These are phyloP conservation scores for Dioctria linearis DNA, from an alignment of 2,888 invertebrate genomes.

Conservation along the genomic window DNA sequence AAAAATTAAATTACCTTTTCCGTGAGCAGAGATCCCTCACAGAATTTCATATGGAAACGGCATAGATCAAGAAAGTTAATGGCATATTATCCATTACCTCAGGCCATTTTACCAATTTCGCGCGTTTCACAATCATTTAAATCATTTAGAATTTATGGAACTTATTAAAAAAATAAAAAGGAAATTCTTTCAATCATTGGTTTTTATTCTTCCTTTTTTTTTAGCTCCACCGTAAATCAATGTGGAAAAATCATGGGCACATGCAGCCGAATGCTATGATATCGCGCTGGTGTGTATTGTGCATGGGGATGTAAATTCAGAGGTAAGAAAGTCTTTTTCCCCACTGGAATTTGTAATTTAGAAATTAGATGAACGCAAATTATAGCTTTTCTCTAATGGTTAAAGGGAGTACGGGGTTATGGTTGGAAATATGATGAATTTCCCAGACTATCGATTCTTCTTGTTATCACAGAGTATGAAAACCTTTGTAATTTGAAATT, in stretches of 20 bases:
- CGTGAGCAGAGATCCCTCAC: background rate
- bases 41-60: conserved; percentile 15
- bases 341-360: background rate
- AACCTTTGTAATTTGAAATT: too few species aligned
- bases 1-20: conserved; percentile 25
- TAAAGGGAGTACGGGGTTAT: too few species aligned
- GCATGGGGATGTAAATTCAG: conserved; percentile 75
- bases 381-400: background rate
- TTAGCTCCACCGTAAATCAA: conserved; percentile 78
- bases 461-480: too few species aligned
- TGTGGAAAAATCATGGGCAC: conserved; percentile 76
- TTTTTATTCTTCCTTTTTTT: conserved; percentile 57
- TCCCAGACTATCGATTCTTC: too few species aligned
- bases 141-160: conserved; percentile 31
- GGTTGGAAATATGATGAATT: too few species aligned
- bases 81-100: conserved; percentile 12
- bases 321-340: conserved; percentile 65
- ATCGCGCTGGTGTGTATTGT: conserved; percentile 76
- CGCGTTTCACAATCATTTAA: conserved; percentile 10
- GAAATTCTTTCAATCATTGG: background rate
- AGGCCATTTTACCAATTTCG: conserved; percentile 10
- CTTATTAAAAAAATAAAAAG: background rate
- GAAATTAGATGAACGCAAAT: conserved; percentile 9
- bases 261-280: conserved; percentile 76
- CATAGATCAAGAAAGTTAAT: conserved; percentile 28